phyloP scores from a whole-genome alignment of 64 coral and sea anemone species.

The Stichodactyla mertensii region DNA sequence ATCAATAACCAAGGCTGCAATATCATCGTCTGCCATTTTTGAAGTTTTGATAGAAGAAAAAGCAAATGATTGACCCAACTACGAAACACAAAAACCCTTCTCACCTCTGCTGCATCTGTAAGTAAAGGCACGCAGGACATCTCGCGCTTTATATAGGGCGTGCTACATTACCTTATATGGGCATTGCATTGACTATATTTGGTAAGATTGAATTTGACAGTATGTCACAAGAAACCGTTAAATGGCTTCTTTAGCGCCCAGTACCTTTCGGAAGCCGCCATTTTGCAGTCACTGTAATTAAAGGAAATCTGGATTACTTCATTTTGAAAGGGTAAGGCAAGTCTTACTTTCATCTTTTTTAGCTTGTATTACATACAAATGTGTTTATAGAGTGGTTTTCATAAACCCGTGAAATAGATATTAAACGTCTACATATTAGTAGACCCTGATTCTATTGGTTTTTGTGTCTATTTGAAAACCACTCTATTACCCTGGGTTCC shows the following conservation, averaged over 20 bases:
- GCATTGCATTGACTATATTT: constrained; percentile 17
- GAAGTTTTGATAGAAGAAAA: not conserved
- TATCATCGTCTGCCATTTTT: constrained; percentile 79
- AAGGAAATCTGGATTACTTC: not conserved
- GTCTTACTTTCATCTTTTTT: not conserved
- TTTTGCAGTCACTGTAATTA: not conserved
- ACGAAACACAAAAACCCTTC: not conserved
- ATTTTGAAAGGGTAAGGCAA: not conserved
- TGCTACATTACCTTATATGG: constrained; percentile 54
- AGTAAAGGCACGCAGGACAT: not conserved
- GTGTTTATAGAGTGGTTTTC: no score
- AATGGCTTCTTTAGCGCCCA: constrained; percentile 27
- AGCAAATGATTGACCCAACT: not conserved
- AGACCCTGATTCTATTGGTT: no score
- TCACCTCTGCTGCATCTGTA: constrained; percentile 15
- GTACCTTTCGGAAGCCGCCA: not conserved
- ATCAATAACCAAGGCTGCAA: constrained; percentile 84
- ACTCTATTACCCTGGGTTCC: no score
- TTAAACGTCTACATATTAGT: no score
- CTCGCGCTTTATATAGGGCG: not conserved
- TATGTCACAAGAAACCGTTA: not conserved
- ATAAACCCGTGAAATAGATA: no score
- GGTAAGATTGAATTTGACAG: constrained; percentile 22
- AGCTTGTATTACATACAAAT: no score
- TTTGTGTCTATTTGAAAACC: no score